A percentile compares a stretch with the other conserved stretches of the same genome.
Evolutionary conservation across 2,113 vertebrate species (phyloP).

Genomic region (Cavia porcellus): DNA sequence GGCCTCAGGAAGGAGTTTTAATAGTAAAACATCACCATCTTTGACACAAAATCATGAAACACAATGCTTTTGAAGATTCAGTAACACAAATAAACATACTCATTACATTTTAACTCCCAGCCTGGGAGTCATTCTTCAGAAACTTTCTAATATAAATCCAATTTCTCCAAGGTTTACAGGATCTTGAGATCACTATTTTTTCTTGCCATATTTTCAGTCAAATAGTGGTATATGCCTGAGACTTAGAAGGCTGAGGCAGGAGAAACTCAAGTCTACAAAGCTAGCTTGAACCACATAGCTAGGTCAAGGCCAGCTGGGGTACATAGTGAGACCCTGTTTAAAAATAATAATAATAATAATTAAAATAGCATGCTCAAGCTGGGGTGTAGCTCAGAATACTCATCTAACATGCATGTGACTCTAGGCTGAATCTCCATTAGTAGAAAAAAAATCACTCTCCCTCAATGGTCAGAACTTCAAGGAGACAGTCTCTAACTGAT

Average conservation of each 20-base stretch:
- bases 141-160: constrained; percentile 26
- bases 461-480: constrained; percentile 41
- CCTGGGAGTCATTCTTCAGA: constrained; percentile 46
- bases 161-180: constrained; percentile 22
- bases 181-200: constrained; percentile 31
- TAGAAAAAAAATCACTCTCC: background rate
- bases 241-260: background rate
- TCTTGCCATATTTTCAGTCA: background rate
- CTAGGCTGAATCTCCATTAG: background rate
- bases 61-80: constrained; percentile 3
- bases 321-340: background rate
- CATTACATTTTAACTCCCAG: background rate
- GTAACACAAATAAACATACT: background rate
- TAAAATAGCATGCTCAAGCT: constrained; percentile 28
- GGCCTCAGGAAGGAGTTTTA: background rate
- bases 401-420: background rate
- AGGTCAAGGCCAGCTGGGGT: background rate
- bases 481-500: constrained; percentile 32
- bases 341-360: background rate
- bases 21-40: background rate
- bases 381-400: no score
- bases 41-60: constrained; percentile 37
- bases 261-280: background rate
- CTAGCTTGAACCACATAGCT: background rate
- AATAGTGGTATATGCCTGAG: background rate